Evolutionary conservation across 2,797 vertebrate genomes (phyloP).

Genomic region (Gadopsis bispinosus): DNA sequence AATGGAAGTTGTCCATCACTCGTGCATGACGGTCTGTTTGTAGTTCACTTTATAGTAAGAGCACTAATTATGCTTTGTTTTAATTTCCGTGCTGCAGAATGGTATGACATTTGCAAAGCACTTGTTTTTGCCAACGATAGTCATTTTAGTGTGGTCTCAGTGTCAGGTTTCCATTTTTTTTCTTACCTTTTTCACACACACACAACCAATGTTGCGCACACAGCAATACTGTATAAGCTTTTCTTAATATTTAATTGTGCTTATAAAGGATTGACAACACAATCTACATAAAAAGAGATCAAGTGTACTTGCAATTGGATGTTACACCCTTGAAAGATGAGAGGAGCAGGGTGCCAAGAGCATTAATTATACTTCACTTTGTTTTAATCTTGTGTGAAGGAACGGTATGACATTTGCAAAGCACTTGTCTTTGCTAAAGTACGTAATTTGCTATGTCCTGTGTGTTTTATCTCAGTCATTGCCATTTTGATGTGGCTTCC

Average conservation of each 20-base stretch:
- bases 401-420: no score
- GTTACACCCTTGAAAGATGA: neutral
- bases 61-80: neutral
- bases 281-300: slow-evolving; percentile 1
- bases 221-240: neutral
- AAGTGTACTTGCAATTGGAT: neutral
- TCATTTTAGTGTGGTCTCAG: neutral
- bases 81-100: neutral
- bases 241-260: neutral
- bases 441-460: no score
- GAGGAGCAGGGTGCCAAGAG: no score
- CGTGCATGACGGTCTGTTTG: no score
- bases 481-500: neutral
- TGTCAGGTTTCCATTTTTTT: neutral
- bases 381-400: no score
- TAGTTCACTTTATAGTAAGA: no score
- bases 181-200: neutral
- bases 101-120: neutral
- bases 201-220: no score
- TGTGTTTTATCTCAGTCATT: no score
- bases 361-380: no score
- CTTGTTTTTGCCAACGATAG: neutral
- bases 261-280: neutral
- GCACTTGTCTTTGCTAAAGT: no score
- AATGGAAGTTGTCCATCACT: neutral